Conservation (phyloP, 2,888 invertebrate species). For the Erebia palarica region DNA sequence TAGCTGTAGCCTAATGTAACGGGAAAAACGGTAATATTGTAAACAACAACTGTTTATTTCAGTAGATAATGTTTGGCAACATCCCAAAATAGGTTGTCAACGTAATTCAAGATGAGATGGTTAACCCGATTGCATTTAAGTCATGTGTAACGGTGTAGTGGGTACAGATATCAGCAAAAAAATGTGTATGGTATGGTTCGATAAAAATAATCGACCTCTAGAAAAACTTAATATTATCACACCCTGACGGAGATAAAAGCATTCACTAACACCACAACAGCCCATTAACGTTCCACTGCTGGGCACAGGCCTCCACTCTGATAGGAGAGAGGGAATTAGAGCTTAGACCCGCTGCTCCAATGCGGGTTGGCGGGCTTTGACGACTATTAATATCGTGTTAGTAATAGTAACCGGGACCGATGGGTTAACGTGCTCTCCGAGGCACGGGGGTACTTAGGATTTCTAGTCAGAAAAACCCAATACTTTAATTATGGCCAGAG, state of each 20-base stretch:
- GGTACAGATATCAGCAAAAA: slow-evolving; percentile 7
- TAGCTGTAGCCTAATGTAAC: slow-evolving; percentile 9
- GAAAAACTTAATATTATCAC: not conserved
- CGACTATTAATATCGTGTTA: too few relatives aligned
- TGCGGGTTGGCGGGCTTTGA: too few relatives aligned
- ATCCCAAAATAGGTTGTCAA: slow-evolving; percentile 42
- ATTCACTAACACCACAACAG: too few relatives aligned
- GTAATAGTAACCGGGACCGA: too few relatives aligned
- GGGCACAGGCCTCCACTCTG: too few relatives aligned
- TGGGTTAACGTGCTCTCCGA: too few relatives aligned
- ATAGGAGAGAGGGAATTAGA: too few relatives aligned
- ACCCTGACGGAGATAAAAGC: not conserved
- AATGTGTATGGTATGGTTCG: not conserved
- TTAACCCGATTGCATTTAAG: slow-evolving; percentile 54
- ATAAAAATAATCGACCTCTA: not conserved
- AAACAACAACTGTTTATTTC: slow-evolving; percentile 17
- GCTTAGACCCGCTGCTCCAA: too few relatives aligned
- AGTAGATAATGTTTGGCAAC: slow-evolving; percentile 28
- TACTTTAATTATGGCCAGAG: too few relatives aligned
- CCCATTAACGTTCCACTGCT: too few relatives aligned
- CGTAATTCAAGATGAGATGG: slow-evolving; percentile 46
- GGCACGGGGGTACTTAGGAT: too few relatives aligned
- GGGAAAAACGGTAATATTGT: slow-evolving; percentile 24
- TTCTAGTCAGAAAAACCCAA: too few relatives aligned
- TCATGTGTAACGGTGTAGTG: slow-evolving; percentile 58